These are phyloP conservation scores for Syndactyla subalaris DNA, from an alignment of 2,797 vertebrate genomes.

Conservation along the genomic window DNA sequence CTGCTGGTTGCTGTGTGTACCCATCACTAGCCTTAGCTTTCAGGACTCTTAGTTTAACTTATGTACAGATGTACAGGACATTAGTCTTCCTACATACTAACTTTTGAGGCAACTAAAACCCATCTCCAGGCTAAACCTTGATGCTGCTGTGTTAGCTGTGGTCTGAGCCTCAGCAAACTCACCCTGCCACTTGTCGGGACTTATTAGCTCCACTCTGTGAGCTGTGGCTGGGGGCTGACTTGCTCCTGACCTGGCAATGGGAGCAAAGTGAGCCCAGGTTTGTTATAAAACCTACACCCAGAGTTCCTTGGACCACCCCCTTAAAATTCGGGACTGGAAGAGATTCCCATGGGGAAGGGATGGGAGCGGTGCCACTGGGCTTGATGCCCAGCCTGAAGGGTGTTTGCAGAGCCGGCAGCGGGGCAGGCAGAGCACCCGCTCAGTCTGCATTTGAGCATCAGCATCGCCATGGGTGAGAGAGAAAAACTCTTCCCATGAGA, in stretches of 20 bases:
- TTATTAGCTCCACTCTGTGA: not conserved
- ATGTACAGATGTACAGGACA: not conserved
- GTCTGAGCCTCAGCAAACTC: not conserved
- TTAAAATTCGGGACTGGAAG: not conserved
- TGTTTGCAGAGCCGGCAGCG: not conserved
- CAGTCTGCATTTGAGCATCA: not conserved
- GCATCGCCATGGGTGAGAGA: not conserved
- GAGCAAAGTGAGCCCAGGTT: not conserved
- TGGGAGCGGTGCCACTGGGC: rapidly evolving
- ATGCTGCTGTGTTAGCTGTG: not conserved
- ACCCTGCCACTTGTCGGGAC: not conserved
- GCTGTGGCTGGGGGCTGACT: not conserved
- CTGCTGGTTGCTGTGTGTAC: not conserved
- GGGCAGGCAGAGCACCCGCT: not conserved
- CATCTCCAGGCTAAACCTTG: not conserved
- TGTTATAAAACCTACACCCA: not conserved
- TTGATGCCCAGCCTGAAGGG: not conserved
- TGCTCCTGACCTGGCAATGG: not conserved
- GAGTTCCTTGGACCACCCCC: not conserved
- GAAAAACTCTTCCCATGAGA: not conserved
- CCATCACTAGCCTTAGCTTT: not conserved
- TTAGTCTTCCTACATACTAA: not conserved
- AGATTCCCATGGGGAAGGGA: not conserved
- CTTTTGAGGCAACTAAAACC: not conserved
- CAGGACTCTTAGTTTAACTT: not conserved